Base-by-base conservation (phyloP, 1,140 invertebrate species). In the Grapholita molesta region DNA sequence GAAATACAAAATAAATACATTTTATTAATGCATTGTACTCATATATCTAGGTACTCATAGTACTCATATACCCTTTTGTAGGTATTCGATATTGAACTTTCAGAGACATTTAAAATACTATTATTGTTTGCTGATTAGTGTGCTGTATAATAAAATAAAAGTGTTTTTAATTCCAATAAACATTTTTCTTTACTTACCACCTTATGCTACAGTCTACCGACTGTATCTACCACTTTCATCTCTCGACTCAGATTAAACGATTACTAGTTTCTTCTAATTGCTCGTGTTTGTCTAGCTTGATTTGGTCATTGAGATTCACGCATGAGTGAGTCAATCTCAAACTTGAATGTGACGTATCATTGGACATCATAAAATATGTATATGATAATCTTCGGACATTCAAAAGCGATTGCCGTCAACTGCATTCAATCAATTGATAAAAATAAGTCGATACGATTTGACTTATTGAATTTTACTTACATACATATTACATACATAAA, bases 231-330 rank as follows among this genome's bases (percentile, higher is more conserved):
- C 72, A 88, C 88, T 90, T 90, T 90, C 88, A 90, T 90, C 88
- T 88, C 70, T 76, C 70, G 72, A 66, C 73, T 83, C 75, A 86
- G 85, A 89, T 89, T 81, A 84, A 79, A 79, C 78, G 85, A 90
- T 88, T 86, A 82, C 79, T 74, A 75, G 79, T 85, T 86, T 83
- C 82, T 76, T 88, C 84, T 90, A 90, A 90, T 88, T 88, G 86
- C 84, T 79, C 77, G 78, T 77, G 78, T 84, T 81, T 79, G 83
- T 82, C 78, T 83, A 78, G 78, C 68, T 71, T 68, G 75, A 65
- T 75, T 72, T 73, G 77, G 73, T 78, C 72, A 81, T 80, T 77
- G 76, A 79, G 71, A 79, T 80, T 78, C 71, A 82, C 77, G 84
- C 82, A 81, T 84, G 81, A 79, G 71, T 80, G 79, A 71, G 66